Evolutionary conservation across 2,797 vertebrate species (phyloP), one percentile per base, ranked within the genome.

Genomic region (Molossus alvarezi): DNA sequence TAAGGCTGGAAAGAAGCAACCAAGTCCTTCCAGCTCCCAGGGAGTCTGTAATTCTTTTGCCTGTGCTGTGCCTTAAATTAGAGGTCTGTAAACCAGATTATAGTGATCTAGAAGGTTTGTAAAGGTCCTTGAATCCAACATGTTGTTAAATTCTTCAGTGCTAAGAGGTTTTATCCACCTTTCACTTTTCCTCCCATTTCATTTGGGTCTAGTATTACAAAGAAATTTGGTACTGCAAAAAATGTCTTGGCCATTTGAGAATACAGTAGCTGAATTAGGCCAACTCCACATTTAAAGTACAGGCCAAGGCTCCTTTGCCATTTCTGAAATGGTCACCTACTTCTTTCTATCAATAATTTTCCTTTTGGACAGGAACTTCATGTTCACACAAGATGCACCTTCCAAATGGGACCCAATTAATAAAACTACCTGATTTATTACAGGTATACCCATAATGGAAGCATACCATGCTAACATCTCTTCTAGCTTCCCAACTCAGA

Each of bases 41-140:
- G 77, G 81, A 97, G 87, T 88, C 97, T 97, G 60, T 97, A 97
- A 97, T 98, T 97, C 97, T 90, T 93, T 95, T 97, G 89, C 94
- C 73, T 95, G 88, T 93, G 91, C 93, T 95, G 51, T 88, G 95
- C 95, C 96, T 97, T 93, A 97, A 98, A 98, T 97, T 97, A 97
- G 94, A 95, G 96, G 97, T 97, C 97, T 97, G 94, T 76, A 90
- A 96, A 76, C 82, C 9, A 51, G 97, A 97, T 97, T 97, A 96
- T 77, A 97, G 97, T 97, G 90, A 96, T 97, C 97, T 60, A 86
- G 90, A 97, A 97, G 93, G 91, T 97, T 96, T 55, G 20, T 86
- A 94, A 97, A 96, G 90, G 94, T 93, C 92, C 81, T 83, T 80
- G 94, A 92, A 97, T 96, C 95, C 96, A 97, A 96, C 91, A 94